Evolutionary conservation across 2,797 vertebrate species (phyloP), one percentile per base, ranked within the genome.

Genomic region (Distichodus sexfasciatus): DNA sequence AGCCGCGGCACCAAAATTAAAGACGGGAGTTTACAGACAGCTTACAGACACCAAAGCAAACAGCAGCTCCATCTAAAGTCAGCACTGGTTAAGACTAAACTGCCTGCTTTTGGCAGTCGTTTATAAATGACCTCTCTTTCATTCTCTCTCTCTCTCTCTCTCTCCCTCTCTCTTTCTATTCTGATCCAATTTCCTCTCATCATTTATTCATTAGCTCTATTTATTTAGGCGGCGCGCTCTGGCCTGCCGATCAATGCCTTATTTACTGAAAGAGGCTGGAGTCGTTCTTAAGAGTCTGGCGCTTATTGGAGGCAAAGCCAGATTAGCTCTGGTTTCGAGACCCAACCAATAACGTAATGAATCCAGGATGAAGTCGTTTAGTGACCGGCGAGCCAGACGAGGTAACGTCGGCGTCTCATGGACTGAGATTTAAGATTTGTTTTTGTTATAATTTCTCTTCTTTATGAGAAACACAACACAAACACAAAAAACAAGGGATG

Each of bases 131-230:
- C 57, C 65, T 78, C 77, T 68, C 46, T n/a, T n/a, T n/a, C n/a
- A n/a, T n/a, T n/a, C n/a, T n/a, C n/a, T n/a, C n/a, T n/a, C n/a
- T n/a, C n/a, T n/a, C n/a, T n/a, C n/a, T n/a, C n/a, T n/a, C n/a
- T n/a, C n/a, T n/a, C n/a, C n/a, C n/a, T n/a, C n/a, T n/a, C n/a
- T n/a, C n/a, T n/a, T n/a, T 54, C 69, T 64, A 69, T 75, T 76
- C 81, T 71, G 65, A 85, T 82, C 82, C 83, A 70, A 86, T 86
- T 87, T 81, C 84, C 73, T 75, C 76, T 89, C 78, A 87, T 90
- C 83, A 87, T 76, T 88, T 84, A 91, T 91, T 87, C 84, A 90
- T 81, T 78, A 83, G 78, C 84, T 78, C 82, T 85, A 88, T 89
- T 88, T 89, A 88, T 87, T 81, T 78, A 82, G 80, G 73, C 76